Evolutionary conservation across 2,113 vertebrate genomes (phyloP).

Genomic region (Odocoileus hemionus): DNA sequence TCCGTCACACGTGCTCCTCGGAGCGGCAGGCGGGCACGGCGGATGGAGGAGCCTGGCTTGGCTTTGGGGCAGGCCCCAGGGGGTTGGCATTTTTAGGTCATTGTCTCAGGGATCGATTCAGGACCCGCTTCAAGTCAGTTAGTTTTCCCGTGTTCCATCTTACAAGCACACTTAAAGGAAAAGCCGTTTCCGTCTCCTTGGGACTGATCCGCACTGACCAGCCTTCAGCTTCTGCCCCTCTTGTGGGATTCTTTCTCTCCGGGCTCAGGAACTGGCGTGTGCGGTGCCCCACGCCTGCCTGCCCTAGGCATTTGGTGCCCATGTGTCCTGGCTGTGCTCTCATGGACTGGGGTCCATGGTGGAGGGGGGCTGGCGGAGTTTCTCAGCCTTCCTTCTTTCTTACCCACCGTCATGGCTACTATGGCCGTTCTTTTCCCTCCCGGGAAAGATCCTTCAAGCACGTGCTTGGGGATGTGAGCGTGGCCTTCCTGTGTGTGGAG

Average conservation of each 20-base stretch:
- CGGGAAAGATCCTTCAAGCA: background rate
- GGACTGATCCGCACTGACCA: background rate
- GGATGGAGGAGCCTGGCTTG: background rate
- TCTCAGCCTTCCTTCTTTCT: background rate
- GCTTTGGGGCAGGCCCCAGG: background rate
- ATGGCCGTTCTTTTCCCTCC: background rate
- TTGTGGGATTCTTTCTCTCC: background rate
- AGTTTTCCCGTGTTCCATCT: background rate
- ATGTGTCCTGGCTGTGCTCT: accelerated
- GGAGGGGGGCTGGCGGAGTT: background rate
- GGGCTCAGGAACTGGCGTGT: accelerated
- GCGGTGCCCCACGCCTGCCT: no score
- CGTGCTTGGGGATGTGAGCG: background rate
- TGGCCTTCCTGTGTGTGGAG: no score
- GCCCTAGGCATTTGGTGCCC: background rate
- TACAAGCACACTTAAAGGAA: background rate
- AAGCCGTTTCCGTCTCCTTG: background rate
- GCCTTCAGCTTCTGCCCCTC: background rate
- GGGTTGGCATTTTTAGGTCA: background rate
- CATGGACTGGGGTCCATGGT: accelerated
- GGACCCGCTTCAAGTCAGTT: background rate
- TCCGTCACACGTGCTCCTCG: constrained; percentile 15
- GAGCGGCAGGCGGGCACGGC: background rate
- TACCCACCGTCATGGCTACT: accelerated
- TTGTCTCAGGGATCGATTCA: background rate